Percentiles rank a stretch among this genome's conserved stretches.
phyloP scores from a whole-genome alignment of 2,888 invertebrate genomes.

The Mactromeris polynyma region DNA sequence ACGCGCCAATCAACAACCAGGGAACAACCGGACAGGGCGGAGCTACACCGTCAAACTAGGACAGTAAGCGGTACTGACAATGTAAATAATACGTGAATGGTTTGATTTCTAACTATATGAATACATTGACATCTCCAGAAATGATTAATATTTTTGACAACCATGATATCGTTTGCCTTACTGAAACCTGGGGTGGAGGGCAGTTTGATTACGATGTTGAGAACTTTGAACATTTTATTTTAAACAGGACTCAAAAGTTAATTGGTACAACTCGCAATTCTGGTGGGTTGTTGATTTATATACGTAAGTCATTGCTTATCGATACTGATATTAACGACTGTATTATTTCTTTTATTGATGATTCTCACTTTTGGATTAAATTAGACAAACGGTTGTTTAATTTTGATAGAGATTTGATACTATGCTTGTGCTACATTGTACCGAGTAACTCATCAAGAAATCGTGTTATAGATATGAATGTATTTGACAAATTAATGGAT shows the following conservation, averaged over 20 bases:
- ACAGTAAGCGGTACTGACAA: too few species aligned
- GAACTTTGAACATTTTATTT: neutral
- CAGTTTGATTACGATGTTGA: neutral
- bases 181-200: constrained; percentile 21
- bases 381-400: neutral
- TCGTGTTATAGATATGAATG: neutral
- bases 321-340: too few species aligned
- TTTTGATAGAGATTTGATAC: neutral
- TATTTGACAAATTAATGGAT: constrained; percentile 2
- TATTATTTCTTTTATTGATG: too few species aligned
- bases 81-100: constrained; percentile 22
- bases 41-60: too few species aligned
- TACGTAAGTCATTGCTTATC: too few species aligned
- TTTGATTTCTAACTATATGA: constrained; percentile 13
- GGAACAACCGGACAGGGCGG: too few species aligned
- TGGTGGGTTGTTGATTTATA: constrained; percentile 1
- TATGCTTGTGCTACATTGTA: constrained; percentile 22
- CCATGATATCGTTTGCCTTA: constrained; percentile 12
- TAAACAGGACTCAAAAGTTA: neutral
- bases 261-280: neutral
- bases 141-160: neutral
- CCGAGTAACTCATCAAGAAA: neutral
- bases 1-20: too few species aligned
- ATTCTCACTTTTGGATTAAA: constrained; percentile 12
- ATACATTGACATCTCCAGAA: constrained; percentile 8